These are phyloP conservation scores for Cryptus armator DNA, from an alignment of 2,888 invertebrate genomes.

Conservation along the genomic window DNA sequence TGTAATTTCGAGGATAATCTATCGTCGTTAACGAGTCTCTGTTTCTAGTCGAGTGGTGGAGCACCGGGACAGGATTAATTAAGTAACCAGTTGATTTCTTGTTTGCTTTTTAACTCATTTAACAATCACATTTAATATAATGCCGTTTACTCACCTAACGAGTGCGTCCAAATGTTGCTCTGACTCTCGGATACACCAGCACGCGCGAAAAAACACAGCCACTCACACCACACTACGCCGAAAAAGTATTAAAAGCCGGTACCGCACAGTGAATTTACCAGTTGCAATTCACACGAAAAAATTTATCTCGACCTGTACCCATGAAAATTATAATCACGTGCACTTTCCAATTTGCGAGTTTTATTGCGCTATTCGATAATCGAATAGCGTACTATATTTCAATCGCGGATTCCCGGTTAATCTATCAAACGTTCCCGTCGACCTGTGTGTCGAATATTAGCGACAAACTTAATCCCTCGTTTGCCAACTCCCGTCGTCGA, in stretches of 20 bases:
- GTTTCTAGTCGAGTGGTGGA: conserved; percentile 60
- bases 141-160: conserved; percentile 8
- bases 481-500: neutral
- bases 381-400: too few relatives aligned
- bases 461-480: conserved; percentile 3
- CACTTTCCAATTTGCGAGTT: too few relatives aligned
- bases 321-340: too few relatives aligned
- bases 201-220: conserved; percentile 21
- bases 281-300: neutral
- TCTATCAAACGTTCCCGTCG: neutral
- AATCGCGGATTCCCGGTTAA: too few relatives aligned
- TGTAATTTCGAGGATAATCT: conserved; percentile 65
- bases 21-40: conserved; percentile 64
- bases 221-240: conserved; percentile 1
- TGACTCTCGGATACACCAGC: conserved; percentile 7
- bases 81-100: too few relatives aligned
- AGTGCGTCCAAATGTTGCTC: neutral
- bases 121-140: too few relatives aligned
- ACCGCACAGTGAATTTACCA: neutral
- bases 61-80: neutral
- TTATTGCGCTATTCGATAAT: too few relatives aligned
- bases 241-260: conserved; percentile 2
- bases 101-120: too few relatives aligned
- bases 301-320: neutral
- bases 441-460: neutral